These are phyloP conservation scores for Sebastolobus alascanus DNA, from an alignment of 2,797 vertebrate genomes.

Conservation along the genomic window DNA sequence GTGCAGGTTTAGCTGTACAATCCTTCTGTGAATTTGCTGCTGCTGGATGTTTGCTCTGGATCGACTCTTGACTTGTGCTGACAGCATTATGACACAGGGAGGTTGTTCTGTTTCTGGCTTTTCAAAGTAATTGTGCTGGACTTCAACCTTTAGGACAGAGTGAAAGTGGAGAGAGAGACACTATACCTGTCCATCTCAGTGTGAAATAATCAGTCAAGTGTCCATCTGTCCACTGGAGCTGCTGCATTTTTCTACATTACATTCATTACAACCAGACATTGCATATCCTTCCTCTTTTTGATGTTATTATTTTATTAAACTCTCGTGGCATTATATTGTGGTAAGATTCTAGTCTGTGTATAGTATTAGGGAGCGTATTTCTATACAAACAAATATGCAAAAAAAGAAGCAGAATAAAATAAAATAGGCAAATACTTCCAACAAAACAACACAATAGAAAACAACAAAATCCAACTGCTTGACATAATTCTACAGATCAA, in stretches of 20 bases:
- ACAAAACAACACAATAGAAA: too few species aligned
- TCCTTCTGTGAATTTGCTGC: too few species aligned
- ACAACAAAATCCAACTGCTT: too few species aligned
- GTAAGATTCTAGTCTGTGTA: too few species aligned
- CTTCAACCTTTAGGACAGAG: background rate
- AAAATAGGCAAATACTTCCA: too few species aligned
- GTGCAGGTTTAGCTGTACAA: too few species aligned
- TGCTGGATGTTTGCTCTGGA: background rate
- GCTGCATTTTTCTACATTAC: background rate
- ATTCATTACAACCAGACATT: background rate
- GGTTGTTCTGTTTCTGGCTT: background rate
- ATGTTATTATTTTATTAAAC: background rate
- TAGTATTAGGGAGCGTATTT: too few species aligned
- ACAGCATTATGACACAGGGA: background rate
- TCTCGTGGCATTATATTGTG: too few species aligned
- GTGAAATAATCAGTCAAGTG: background rate
- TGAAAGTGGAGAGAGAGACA: background rate
- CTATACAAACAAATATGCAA: too few species aligned
- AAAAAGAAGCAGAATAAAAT: too few species aligned
- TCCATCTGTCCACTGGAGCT: background rate
- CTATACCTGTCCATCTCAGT: background rate
- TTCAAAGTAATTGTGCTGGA: background rate
- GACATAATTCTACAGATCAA: too few species aligned
- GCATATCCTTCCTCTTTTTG: background rate
- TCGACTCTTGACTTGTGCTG: background rate